phyloP scores from a whole-genome alignment of 2,797 vertebrate species.

The Alauda arvensis region DNA sequence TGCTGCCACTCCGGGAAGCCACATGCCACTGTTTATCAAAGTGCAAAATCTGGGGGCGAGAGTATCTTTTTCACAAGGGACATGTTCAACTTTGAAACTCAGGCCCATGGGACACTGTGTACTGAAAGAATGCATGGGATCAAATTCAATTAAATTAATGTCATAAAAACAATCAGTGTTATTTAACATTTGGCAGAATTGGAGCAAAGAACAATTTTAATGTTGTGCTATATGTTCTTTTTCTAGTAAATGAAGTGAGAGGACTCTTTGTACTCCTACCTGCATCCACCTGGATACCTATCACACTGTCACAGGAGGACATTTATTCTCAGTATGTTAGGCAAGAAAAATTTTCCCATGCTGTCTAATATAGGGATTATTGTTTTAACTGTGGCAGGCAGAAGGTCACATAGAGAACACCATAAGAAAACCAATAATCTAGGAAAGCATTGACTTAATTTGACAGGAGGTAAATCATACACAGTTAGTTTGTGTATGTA shows the following conservation, averaged over 20 bases:
- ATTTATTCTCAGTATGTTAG: not conserved
- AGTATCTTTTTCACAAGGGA: not conserved
- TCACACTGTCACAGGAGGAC: not conserved
- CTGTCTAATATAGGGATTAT: not conserved
- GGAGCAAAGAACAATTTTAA: not conserved
- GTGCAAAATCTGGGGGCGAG: not conserved
- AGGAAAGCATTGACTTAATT: not conserved
- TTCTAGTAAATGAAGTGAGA: not conserved
- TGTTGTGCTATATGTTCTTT: not conserved
- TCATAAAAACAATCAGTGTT: not conserved
- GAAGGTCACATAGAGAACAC: not conserved
- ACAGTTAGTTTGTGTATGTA: not conserved
- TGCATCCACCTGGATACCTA: not conserved
- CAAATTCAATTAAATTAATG: not conserved
- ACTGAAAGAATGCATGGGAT: not conserved
- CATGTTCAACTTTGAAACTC: not conserved
- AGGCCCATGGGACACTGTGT: not conserved
- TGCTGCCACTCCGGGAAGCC: no score
- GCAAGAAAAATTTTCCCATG: not conserved
- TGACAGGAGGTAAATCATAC: not conserved
- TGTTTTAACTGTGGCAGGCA: not conserved
- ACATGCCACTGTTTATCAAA: not conserved
- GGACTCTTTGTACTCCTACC: not conserved
- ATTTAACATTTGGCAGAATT: not conserved
- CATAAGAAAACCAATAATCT: not conserved